Base-by-base conservation (phyloP, 2,797 vertebrate species). In the Syngnathus acus region DNA sequence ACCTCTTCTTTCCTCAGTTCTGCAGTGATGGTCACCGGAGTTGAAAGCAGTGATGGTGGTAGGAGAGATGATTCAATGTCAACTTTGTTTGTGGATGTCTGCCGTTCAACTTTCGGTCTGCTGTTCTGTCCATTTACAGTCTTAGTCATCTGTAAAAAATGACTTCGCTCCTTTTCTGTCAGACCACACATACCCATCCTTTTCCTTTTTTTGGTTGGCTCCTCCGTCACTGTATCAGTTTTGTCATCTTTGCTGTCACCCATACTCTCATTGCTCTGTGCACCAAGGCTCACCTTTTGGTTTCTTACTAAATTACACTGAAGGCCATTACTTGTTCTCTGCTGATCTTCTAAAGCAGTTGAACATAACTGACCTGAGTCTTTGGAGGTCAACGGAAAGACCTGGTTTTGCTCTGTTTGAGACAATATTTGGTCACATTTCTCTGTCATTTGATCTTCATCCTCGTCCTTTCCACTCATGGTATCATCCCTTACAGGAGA, bases 181-280 rank as follows among this genome's bases (percentile, higher is more conserved):
- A 85, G 74, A 19, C 78, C 79, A 58, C 86, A 84, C 85, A 84
- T 87, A 7, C 88, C 89, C 89, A 90, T 88, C 66, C 89, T 84
- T 67, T 73, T 84, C 75, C 79, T 85, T 74, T 87, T 91, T 70
- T 76, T 85, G 70, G 73, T 65, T 0, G 76, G 79, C 11, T 72
- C 50, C 5, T 14, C 67, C 2, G 0, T n/a, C 16, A 39, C n/a
- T 21, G 53, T 53, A 47, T 73, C 75, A 17, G 69, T 69, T 43
- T 19, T 10, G 14, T 59, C 6, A 61, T 69, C 67, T 37, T 64
- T 74, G 55, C 62, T 32, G n/a, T 81, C 70, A 42, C 19, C 47
- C 26, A 37, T 8, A 9, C 16, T 47, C 2, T n/a, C 1, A 14
- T 8, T 11, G 21, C 48, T 55, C 19, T 57, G 9, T 11, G 75